Evolutionary conservation across 2,113 vertebrate species (phyloP).

Genomic region (Dolichallabes microphthalmus): DNA sequence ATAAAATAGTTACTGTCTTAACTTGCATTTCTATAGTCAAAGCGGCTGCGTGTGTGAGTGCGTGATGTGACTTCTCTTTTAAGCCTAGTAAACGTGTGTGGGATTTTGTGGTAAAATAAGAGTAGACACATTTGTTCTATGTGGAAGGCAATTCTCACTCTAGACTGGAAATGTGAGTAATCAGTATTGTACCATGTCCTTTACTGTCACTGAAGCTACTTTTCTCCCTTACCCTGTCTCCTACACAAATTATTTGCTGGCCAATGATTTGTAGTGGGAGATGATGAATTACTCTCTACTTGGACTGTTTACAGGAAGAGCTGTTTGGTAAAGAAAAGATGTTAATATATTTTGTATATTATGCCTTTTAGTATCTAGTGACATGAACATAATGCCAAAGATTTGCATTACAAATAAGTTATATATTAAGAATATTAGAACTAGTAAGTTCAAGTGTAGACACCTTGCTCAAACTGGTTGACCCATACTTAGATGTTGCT

Average conservation of each 20-base stretch:
- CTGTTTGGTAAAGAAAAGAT: constrained; percentile 71
- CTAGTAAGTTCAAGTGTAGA: constrained; percentile 59
- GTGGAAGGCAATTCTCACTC: constrained; percentile 50
- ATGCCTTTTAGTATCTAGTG: constrained; percentile 62
- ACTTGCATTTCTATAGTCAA: constrained; percentile 59
- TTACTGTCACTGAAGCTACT: constrained; percentile 40
- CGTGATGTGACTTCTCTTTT: constrained; percentile 49
- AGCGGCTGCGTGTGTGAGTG: constrained; percentile 23
- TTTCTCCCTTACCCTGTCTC: constrained; percentile 22
- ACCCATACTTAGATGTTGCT: constrained; percentile 69
- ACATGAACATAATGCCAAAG: constrained; percentile 71
- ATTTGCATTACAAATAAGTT: constrained; percentile 72
- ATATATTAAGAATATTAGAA: constrained; percentile 60
- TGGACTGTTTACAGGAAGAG: constrained; percentile 74
- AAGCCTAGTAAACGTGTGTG: constrained; percentile 55
- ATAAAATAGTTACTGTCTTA: constrained; percentile 51
- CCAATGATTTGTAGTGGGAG: constrained; percentile 59
- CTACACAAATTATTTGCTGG: constrained; percentile 67
- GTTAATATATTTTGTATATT: constrained; percentile 77
- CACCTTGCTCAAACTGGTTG: constrained; percentile 66
- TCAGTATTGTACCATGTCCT: constrained; percentile 47
- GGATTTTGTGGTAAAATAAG: constrained; percentile 53
- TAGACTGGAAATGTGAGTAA: constrained; percentile 64
- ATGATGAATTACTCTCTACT: constrained; percentile 50
- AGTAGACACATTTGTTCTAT: constrained; percentile 55